phyloP scores from a whole-genome alignment of 1,140 invertebrate species.

The Drosophila lowei region DNA sequence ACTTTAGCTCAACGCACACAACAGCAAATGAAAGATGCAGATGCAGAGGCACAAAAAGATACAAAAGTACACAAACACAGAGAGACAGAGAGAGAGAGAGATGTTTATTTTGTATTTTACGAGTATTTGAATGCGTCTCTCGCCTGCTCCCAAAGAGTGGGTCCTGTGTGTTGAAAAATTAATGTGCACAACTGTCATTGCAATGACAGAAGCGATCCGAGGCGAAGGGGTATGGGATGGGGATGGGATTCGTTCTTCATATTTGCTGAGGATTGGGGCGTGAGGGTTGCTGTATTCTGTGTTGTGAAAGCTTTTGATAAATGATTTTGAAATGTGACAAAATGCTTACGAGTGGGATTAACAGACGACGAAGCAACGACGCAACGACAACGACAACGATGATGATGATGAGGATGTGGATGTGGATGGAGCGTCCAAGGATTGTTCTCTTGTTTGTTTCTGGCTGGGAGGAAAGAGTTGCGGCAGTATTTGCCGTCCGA shows the following conservation, averaged over 20 bases:
- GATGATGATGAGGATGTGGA: too few species aligned
- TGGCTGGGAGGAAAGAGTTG: constrained; percentile 30
- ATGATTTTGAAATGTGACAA: constrained; percentile 82
- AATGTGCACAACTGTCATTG: constrained; percentile 79
- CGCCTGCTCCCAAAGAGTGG: constrained; percentile 64
- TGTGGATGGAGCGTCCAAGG: constrained; percentile 8
- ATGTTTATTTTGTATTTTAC: constrained; percentile 65
- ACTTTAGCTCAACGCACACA: constrained; percentile 62
- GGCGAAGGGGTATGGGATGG: constrained; percentile 17
- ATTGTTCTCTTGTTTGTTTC: constrained; percentile 7
- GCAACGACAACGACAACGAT: constrained; percentile 23
- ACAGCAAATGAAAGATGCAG: constrained; percentile 13
- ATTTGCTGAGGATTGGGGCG: constrained; percentile 24
- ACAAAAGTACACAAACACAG: constrained; percentile 15
- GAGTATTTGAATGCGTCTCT: constrained; percentile 24
- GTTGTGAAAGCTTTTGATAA: constrained; percentile 81
- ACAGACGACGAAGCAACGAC: constrained; percentile 36
- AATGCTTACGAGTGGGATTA: constrained; percentile 81
- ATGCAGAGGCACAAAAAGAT: constrained; percentile 7
- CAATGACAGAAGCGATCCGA: constrained; percentile 71
- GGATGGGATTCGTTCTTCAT: background rate
- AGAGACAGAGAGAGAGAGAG: constrained; percentile 32
- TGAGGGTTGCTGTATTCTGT: constrained; percentile 60
- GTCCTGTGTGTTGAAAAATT: constrained; percentile 73
- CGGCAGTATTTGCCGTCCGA: constrained; percentile 31